A percentile compares a stretch with the other conserved stretches of the same genome.
phyloP scores from a whole-genome alignment of 1,140 invertebrate species.

The Tenebrio molitor region DNA sequence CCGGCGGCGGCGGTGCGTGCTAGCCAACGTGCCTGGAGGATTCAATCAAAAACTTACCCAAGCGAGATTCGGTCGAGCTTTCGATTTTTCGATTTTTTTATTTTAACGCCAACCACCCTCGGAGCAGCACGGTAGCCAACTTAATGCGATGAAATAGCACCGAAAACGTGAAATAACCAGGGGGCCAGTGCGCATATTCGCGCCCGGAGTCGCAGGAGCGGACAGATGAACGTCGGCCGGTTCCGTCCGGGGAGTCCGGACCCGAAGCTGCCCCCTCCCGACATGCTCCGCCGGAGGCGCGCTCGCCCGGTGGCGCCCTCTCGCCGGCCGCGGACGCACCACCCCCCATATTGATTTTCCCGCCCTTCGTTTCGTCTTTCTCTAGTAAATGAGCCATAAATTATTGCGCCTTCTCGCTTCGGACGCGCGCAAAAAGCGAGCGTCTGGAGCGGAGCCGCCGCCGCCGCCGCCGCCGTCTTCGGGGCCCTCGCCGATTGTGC shows the following conservation, averaged over 20 bases:
- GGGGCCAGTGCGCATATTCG: constrained; percentile 59
- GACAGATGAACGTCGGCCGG: constrained; percentile 26
- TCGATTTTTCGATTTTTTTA: constrained; percentile 44
- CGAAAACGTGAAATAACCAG: constrained; percentile 63
- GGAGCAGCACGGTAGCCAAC: constrained; percentile 63
- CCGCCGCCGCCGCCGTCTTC: no score
- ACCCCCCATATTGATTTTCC: constrained; percentile 58
- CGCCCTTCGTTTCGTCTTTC: constrained; percentile 58
- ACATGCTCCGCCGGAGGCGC: constrained; percentile 31
- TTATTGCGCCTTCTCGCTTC: constrained; percentile 58
- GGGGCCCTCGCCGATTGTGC: no score
- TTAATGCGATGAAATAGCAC: constrained; percentile 63
- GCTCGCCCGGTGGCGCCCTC: constrained; percentile 25
- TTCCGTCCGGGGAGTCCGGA: constrained; percentile 16
- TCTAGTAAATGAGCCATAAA: constrained; percentile 61
- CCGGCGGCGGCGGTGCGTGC: no score
- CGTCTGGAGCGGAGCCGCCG: no score
- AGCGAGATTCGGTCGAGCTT: constrained; percentile 19
- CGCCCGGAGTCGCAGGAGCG: constrained; percentile 20
- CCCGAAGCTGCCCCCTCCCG: constrained; percentile 41
- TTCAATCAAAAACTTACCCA: constrained; percentile 8
- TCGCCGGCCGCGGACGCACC: background rate
- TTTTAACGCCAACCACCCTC: constrained; percentile 62
- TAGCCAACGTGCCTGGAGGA: background rate
- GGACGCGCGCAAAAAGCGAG: no score